Percentiles rank a stretch among this genome's conserved stretches.
These are phyloP conservation scores for Sitobion miscanthi DNA, from an alignment of 1,140 invertebrate species.

Conservation along the genomic window DNA sequence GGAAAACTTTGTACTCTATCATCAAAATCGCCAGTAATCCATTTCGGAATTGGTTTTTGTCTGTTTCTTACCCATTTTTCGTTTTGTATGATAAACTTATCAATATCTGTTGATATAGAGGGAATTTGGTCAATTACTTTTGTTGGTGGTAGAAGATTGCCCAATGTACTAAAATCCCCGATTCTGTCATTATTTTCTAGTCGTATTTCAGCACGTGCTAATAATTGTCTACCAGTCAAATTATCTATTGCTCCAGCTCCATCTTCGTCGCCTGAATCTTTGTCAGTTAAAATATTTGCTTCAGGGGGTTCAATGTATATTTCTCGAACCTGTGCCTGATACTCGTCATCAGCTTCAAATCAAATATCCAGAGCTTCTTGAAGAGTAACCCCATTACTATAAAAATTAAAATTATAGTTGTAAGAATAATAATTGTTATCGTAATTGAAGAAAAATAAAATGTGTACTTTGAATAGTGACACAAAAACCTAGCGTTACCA, in stretches of 20 bases:
- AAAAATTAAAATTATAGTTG: constrained; percentile 4
- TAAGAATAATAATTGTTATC: background rate
- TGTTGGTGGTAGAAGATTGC: background rate
- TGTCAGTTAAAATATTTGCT: constrained; percentile 17
- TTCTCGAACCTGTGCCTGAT: background rate
- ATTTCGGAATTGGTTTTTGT: background rate
- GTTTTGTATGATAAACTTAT: background rate
- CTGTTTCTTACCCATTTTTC: background rate
- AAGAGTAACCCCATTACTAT: constrained; percentile 32
- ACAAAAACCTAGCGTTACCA: constrained; percentile 2
- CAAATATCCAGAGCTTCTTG: constrained; percentile 44
- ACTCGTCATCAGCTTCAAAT: constrained; percentile 1
- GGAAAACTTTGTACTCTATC: background rate
- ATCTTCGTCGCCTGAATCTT: constrained; percentile 55
- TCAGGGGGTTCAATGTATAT: constrained; percentile 59
- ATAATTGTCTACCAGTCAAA: constrained; percentile 56
- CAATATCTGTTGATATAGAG: background rate
- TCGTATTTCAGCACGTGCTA: constrained; percentile 56
- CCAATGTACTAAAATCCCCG: background rate
- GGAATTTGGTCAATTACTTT: background rate
- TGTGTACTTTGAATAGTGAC: background rate
- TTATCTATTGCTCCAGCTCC: constrained; percentile 58
- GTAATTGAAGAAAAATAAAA: constrained; percentile 26
- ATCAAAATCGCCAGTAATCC: background rate
- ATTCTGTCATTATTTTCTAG: background rate